Base-by-base conservation (phyloP, 1,140 invertebrate species). In the Dryas iulia region DNA sequence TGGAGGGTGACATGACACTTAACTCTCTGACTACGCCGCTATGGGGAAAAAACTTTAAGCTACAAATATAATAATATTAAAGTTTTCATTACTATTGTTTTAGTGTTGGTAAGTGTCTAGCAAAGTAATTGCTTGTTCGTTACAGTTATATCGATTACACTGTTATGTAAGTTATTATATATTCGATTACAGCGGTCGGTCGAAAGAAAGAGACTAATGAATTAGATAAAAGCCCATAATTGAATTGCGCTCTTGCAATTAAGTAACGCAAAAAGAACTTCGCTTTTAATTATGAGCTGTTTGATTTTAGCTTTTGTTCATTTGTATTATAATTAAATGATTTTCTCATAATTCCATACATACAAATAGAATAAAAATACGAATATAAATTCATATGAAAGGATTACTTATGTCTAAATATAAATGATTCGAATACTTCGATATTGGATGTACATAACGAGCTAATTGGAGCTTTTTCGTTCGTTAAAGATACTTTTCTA, bases 171-270 rank as follows among this genome's bases (percentile, higher is more conserved):
- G 39, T 30, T 26, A 56, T 67, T 14, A 57, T 61, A 61, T 60
- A 68, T 68, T 68, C 30, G 47, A 68, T 61, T 61, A 61, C 28
- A 47, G 7, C 11, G 0, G 59, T 21, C 57, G 30, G 26, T 54
- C 65, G 58, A 56, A 68, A 25, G 26, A 21, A 30, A 7, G 57
- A 18, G 28, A 25, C 54, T 33, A 18, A 59, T 66, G 58, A 68
- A 61, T 61, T 30, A 61, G 24, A 68, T 68, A 61, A 68, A 56
- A 56, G 47, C 3, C 24, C 28, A 21, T 59, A 54, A 60, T 66
- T 59, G 47, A 66, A 61, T 68, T 25, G 28, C 21, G 28, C 12
- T 25, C 31, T 59, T 35, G 52, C 53, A 57, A 61, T 67, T 54
- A 14, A 39, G n/a, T 18, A 61, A 56, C 28, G 21, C n/a, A 35